Percentiles rank a stretch among this genome's conserved stretches.
These are phyloP conservation scores for Rhinoptilus africanus DNA, from an alignment of 2,113 vertebrate species.

Conservation along the genomic window DNA sequence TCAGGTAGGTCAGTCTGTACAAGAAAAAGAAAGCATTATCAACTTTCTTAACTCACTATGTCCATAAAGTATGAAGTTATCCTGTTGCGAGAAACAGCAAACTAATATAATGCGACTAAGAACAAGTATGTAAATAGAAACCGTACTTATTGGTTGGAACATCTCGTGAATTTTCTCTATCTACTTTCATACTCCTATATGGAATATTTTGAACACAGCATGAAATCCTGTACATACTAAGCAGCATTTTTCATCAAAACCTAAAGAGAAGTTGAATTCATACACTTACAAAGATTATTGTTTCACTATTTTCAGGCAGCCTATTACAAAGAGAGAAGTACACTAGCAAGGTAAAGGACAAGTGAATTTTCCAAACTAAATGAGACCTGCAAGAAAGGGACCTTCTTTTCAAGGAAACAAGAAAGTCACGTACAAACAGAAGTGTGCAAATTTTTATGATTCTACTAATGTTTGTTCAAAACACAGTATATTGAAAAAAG, in stretches of 20 bases:
- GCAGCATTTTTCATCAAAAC: neutral
- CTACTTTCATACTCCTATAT: neutral
- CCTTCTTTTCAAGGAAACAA: neutral
- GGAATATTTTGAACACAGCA: neutral
- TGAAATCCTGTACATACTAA: neutral
- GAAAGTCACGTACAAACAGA: neutral
- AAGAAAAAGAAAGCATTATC: constrained; percentile 4
- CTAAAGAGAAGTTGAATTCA: neutral
- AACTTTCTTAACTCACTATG: neutral
- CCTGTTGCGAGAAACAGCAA: neutral
- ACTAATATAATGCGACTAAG: constrained; percentile 6
- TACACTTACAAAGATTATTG: neutral
- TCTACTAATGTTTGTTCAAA: neutral
- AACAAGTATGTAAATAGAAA: neutral
- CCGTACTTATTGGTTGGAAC: neutral
- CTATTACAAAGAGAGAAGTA: neutral
- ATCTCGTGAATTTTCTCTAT: neutral
- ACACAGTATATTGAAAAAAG: neutral
- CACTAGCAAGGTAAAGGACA: neutral
- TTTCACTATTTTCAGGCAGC: neutral
- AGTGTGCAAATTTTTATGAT: neutral
- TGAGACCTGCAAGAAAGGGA: neutral
- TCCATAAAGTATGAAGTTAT: constrained; percentile 10
- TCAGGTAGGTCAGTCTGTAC: neutral
- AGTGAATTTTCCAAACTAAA: neutral